Conservation (phyloP, 2,797 vertebrate genomes). For the Steatocranus sp. region DNA sequence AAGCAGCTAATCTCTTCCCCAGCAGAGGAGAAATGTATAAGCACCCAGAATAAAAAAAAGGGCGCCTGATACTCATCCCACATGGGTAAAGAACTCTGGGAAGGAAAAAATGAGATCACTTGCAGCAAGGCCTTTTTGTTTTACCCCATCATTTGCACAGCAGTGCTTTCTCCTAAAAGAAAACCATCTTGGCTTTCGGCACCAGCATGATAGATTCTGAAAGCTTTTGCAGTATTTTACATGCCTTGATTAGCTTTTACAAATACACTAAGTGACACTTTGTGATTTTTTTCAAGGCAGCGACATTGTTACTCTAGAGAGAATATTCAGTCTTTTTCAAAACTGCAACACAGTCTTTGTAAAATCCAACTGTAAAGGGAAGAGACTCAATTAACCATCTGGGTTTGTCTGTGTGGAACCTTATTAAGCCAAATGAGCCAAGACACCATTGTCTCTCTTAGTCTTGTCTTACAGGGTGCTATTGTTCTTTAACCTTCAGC, state of each 20-base stretch:
- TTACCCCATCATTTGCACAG: neutral
- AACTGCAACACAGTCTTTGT: neutral
- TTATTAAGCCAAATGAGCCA: conserved; percentile 22
- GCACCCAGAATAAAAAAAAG: neutral
- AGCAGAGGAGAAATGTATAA: neutral
- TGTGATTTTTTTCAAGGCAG: neutral
- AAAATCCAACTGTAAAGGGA: conserved; percentile 1
- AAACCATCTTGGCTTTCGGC: neutral
- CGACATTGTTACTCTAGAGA: neutral
- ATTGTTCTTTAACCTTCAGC: conserved; percentile 37
- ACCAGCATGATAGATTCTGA: conserved; percentile 48
- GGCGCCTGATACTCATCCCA: neutral
- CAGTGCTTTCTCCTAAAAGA: neutral
- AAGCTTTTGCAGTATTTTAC: conserved; percentile 47
- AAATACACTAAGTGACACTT: conserved; percentile 16
- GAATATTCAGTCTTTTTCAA: neutral
- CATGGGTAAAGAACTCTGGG: neutral
- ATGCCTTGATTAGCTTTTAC: conserved; percentile 34
- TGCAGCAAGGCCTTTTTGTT: neutral
- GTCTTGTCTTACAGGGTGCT: conserved; percentile 4
- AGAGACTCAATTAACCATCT: conserved; percentile 50
- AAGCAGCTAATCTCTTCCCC: conserved; percentile 4
- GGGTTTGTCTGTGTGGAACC: conserved; percentile 22
- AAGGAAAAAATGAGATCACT: neutral
- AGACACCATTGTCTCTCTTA: conserved; percentile 25